Conservation (phyloP, 2,888 invertebrate genomes). For the Pharmacophagus antenor region DNA sequence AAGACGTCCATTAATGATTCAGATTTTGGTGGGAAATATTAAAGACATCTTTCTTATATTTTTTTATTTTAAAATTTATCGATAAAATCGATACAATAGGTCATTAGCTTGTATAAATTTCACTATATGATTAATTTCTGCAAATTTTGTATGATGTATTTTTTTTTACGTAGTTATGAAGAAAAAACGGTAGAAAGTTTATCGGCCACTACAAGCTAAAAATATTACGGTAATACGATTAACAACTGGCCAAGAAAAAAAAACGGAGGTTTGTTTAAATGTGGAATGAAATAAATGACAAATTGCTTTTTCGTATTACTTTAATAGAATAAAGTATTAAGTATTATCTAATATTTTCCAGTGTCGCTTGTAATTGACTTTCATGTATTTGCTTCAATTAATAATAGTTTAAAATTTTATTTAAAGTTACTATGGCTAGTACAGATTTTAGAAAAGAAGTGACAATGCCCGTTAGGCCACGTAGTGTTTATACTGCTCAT, state of each 20-base stretch:
- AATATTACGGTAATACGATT: too few species aligned
- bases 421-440: slow-evolving; percentile 70
- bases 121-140: too few species aligned
- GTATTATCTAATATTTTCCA: slow-evolving; percentile 74
- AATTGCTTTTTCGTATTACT: slow-evolving; percentile 53
- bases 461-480: slow-evolving; percentile 79
- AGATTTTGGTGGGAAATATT: too few species aligned
- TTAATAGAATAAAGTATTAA: slow-evolving; percentile 53
- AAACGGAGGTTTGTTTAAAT: slow-evolving; percentile 47
- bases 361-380: slow-evolving; percentile 62
- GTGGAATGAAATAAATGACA: slow-evolving; percentile 58
- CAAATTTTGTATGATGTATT: too few species aligned
- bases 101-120: too few species aligned
- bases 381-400: slow-evolving; percentile 69
- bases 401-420: slow-evolving; percentile 60
- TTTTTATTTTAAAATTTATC: too few species aligned
- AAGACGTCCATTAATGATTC: too few species aligned
- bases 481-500: slow-evolving; percentile 85
- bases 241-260: slow-evolving; percentile 22
- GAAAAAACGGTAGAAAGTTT: too few species aligned
- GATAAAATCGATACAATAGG: too few species aligned
- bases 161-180: too few species aligned
- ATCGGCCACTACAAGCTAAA: too few species aligned
- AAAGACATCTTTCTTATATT: too few species aligned
- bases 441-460: slow-evolving; percentile 75